Evolutionary conservation across 2,888 invertebrate genomes (phyloP).

Genomic region (Oligia strigilis): DNA sequence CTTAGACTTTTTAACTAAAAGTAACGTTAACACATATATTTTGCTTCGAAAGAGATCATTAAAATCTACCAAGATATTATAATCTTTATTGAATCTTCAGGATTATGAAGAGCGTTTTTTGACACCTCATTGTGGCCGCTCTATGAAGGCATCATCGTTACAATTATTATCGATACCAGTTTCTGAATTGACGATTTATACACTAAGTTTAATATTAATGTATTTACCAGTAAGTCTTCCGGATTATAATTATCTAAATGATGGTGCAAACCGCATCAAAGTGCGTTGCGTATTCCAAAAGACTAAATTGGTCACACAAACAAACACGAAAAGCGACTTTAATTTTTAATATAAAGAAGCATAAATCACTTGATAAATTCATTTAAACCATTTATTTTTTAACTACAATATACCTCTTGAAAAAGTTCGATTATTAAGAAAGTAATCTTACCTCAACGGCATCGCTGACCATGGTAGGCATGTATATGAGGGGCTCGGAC

Average conservation of each 20-base stretch:
- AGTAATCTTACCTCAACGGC: conserved; percentile 81
- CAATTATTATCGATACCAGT: neutral
- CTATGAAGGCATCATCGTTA: too few relatives aligned
- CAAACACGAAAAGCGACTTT: neutral
- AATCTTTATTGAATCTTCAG: neutral
- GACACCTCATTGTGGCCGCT: neutral
- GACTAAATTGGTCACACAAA: neutral
- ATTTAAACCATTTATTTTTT: neutral
- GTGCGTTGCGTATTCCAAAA: neutral
- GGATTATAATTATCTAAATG: neutral
- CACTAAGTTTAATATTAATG: neutral
- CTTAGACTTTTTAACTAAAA: too few relatives aligned
- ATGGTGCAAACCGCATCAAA: neutral
- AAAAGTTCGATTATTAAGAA: neutral
- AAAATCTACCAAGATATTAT: neutral
- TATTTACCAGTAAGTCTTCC: neutral
- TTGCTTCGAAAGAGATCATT: neutral
- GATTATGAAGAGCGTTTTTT: neutral
- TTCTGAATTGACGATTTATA: neutral
- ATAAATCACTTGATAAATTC: neutral
- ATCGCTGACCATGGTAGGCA: conserved; percentile 89
- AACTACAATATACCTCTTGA: neutral
- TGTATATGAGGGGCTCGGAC: conserved; percentile 88
- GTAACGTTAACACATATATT: neutral
- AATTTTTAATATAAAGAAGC: neutral